phyloP scores from a whole-genome alignment of 1,140 invertebrate species.

The Kradibia gibbosae region DNA sequence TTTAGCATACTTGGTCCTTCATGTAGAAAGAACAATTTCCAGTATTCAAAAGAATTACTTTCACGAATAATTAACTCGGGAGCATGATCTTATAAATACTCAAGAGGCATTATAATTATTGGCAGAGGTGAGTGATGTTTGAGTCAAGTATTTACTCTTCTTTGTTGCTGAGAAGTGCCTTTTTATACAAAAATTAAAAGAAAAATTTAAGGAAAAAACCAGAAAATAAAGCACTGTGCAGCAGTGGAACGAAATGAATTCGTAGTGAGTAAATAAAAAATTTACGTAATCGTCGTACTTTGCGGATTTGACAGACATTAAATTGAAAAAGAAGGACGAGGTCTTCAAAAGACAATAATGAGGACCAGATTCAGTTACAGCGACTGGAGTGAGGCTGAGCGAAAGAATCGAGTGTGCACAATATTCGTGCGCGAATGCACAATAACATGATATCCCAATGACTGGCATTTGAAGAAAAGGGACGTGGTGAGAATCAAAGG shows the following conservation, averaged over 20 bases:
- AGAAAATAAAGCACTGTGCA: neutral
- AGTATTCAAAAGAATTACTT: too few species aligned
- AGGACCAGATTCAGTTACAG: neutral
- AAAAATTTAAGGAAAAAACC: too few species aligned
- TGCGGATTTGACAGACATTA: neutral
- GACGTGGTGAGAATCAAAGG: constrained; percentile 63
- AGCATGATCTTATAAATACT: too few species aligned
- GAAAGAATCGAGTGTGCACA: neutral
- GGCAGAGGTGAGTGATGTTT: too few species aligned
- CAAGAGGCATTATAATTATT: too few species aligned
- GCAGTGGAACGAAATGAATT: neutral
- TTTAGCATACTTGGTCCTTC: too few species aligned
- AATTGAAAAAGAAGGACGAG: neutral
- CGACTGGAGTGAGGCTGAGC: neutral
- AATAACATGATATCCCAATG: constrained; percentile 16
- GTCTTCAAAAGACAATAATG: neutral
- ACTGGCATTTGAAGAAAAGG: constrained; percentile 50
- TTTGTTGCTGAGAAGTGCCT: too few species aligned
- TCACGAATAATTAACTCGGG: too few species aligned
- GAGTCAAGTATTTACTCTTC: too few species aligned
- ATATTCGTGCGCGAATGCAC: neutral
- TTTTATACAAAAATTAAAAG: too few species aligned
- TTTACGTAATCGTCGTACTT: neutral
- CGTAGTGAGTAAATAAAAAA: neutral
- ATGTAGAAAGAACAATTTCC: too few species aligned